These are phyloP conservation scores for Psilopsiagon aymara DNA, from an alignment of 2,113 vertebrate species.

Conservation along the genomic window DNA sequence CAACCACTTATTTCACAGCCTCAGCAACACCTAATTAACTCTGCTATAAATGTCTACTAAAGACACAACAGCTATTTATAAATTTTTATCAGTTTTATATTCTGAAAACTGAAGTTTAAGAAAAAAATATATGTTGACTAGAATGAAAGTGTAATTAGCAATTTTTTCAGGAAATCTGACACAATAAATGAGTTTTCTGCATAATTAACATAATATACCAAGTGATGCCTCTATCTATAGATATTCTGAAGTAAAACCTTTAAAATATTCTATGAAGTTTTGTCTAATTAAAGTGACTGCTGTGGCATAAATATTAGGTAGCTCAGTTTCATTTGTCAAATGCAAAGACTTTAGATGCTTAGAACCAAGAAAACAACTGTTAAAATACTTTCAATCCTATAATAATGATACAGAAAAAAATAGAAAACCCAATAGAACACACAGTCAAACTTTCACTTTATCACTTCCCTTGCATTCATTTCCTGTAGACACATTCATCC, in stretches of 20 bases:
- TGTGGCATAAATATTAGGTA: background rate
- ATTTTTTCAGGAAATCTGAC: background rate
- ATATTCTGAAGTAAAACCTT: background rate
- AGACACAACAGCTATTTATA: background rate
- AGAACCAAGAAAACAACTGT: background rate
- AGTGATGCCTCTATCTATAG: background rate
- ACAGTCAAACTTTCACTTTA: background rate
- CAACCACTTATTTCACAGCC: background rate
- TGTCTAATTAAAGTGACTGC: background rate
- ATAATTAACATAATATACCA: background rate
- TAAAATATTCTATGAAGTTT: background rate
- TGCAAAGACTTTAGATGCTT: background rate
- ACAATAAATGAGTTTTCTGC: background rate
- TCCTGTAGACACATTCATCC: background rate
- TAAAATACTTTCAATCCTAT: background rate
- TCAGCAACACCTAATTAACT: conserved; percentile 3
- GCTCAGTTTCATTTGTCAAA: background rate
- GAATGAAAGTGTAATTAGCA: background rate
- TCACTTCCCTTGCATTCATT: background rate
- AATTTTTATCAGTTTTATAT: background rate
- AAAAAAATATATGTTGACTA: background rate
- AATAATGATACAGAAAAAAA: background rate
- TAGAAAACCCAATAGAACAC: background rate
- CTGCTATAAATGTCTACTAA: background rate
- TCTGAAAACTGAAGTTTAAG: background rate